Conservation (phyloP, 2,113 vertebrate genomes). For the Crotophaga sulcirostris region DNA sequence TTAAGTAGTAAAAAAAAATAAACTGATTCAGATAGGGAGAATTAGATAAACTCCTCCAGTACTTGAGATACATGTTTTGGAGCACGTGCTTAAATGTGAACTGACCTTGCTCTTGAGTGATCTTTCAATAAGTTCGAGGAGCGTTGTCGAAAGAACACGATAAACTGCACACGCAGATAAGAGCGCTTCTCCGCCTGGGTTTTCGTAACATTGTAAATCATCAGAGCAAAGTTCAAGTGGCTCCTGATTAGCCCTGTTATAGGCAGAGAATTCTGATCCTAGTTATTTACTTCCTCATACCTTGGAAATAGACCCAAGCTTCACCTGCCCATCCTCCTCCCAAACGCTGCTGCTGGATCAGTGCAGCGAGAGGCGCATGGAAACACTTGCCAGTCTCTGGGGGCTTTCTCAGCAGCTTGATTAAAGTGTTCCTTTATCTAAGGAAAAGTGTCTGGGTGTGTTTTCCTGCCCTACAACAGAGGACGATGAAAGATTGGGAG, state of each 20-base stretch:
- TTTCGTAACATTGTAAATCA: not conserved
- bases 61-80: not conserved
- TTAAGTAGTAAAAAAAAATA: not conserved
- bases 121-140: not conserved
- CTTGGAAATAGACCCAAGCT: not conserved
- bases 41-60: not conserved
- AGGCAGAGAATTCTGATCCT: not conserved
- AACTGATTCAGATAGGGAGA: not conserved
- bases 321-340: not conserved
- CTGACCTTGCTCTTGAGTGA: not conserved
- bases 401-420: not conserved
- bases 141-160: not conserved
- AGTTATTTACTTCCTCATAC: not conserved
- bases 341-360: not conserved
- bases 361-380: not conserved
- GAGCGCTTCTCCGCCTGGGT: not conserved
- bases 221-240: not conserved
- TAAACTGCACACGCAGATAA: not conserved
- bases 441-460: constrained; percentile 55
- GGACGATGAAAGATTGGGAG: not conserved
- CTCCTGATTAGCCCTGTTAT: not conserved
- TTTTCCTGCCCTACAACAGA: not conserved
- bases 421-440: constrained; percentile 29
- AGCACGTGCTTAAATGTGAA: not conserved
- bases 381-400: not conserved